phyloP scores from a whole-genome alignment of 2,113 vertebrate species.

The Spea multiplicata region DNA sequence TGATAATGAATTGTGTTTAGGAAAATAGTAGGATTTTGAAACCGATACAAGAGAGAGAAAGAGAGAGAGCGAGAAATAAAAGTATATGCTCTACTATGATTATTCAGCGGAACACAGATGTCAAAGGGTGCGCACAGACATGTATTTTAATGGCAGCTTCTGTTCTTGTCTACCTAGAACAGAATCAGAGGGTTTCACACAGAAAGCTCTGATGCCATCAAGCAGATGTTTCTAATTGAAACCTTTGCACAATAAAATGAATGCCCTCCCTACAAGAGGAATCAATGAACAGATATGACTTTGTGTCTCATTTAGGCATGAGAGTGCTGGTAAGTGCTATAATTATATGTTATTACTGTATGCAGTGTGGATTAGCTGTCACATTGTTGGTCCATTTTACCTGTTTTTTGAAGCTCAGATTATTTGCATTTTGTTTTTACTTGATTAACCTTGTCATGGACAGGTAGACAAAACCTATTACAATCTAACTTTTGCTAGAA shows the following conservation, averaged over 20 bases:
- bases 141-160: constrained; percentile 16
- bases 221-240: constrained; percentile 48
- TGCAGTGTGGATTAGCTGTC: not conserved
- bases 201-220: constrained; percentile 15
- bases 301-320: constrained; percentile 29
- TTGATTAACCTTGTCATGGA: not conserved
- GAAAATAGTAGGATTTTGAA: not conserved
- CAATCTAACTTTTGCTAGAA: not conserved
- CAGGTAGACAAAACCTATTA: not conserved
- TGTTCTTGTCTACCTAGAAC: constrained; percentile 24
- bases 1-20: too few relatives aligned
- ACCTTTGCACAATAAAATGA: constrained; percentile 25
- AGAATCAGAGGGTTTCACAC: constrained; percentile 18
- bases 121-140: constrained; percentile 3
- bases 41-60: not conserved
- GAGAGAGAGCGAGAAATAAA: not conserved
- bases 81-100: not conserved
- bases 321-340: constrained; percentile 36
- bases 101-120: constrained; percentile 6
- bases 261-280: constrained; percentile 23
- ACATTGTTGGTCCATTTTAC: constrained; percentile 20
- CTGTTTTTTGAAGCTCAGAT: constrained; percentile 21
- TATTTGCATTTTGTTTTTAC: not conserved
- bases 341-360: constrained; percentile 38
- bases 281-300: constrained; percentile 30